phyloP scores from a whole-genome alignment of 1,140 invertebrate genomes.

The Drosophila sulfurigaster region DNA sequence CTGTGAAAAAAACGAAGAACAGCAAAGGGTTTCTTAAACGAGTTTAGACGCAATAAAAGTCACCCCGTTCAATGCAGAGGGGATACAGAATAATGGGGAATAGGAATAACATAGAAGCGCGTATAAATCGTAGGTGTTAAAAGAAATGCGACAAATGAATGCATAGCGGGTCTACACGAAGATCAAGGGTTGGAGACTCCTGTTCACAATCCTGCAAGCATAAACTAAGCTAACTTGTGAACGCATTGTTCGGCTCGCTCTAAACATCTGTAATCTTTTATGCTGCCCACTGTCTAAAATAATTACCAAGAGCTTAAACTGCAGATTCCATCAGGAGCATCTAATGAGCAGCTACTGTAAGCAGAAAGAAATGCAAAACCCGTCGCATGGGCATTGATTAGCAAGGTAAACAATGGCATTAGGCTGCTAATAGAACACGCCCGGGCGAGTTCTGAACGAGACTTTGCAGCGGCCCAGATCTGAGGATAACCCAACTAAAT shows the following conservation, averaged over 20 bases:
- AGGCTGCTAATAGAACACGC: conserved; percentile 51
- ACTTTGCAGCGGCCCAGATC: conserved; percentile 44
- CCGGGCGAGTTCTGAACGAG: conserved; percentile 6
- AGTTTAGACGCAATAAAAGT: conserved; percentile 57
- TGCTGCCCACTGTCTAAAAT: conserved; percentile 14
- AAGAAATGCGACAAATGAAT: conserved; percentile 48
- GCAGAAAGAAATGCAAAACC: background rate
- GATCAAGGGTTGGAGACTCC: background rate
- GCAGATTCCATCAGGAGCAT: conserved; percentile 15
- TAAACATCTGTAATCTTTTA: conserved; percentile 25
- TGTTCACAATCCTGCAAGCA: background rate
- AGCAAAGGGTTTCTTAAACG: conserved; percentile 24
- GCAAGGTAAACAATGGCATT: conserved; percentile 51
- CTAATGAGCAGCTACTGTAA: conserved; percentile 45
- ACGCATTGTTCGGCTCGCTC: background rate
- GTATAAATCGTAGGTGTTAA: conserved; percentile 63
- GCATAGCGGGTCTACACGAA: conserved; percentile 11
- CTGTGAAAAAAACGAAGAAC: conserved; percentile 2
- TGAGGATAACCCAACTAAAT: conserved; percentile 10
- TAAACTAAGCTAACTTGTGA: conserved; percentile 1
- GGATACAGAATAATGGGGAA: conserved; percentile 5
- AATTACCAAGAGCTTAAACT: conserved; percentile 27
- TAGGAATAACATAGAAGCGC: conserved; percentile 19
- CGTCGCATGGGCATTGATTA: conserved; percentile 51
- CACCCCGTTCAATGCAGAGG: conserved; percentile 23